Evolutionary conservation across 2,113 vertebrate genomes (phyloP).

Genomic region (Ceyx melanurus): DNA sequence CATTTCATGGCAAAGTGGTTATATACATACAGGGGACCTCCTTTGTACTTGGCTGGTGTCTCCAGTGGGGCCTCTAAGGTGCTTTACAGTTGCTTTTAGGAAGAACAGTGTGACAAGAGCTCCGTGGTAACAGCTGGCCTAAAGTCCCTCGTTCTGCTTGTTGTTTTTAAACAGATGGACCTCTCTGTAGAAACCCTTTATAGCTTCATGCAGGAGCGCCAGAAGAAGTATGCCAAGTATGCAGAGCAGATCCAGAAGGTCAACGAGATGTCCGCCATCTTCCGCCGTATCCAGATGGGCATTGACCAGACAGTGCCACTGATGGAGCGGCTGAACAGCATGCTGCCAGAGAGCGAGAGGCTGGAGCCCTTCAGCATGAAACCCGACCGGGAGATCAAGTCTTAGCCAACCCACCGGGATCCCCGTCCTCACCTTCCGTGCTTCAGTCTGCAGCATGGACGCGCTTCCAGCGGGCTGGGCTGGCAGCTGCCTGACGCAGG

Average conservation of each 20-base stretch:
- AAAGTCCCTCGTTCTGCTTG: background rate
- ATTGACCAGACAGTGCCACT: slow-evolving; percentile 94
- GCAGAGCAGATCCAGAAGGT: slow-evolving; percentile 99
- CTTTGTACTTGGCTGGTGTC: background rate
- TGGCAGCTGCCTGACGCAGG: background rate
- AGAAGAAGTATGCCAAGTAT: slow-evolving; percentile 97
- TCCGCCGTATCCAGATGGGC: slow-evolving; percentile 97
- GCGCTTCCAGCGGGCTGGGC: accelerated
- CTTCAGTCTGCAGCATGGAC: background rate
- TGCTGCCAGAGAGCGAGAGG: slow-evolving; percentile 91
- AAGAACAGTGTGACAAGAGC: background rate
- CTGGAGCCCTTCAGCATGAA: slow-evolving; percentile 96
- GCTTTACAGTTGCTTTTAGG: background rate
- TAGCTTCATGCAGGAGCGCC: slow-evolving; percentile 96
- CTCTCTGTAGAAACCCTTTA: slow-evolving; percentile 92
- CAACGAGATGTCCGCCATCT: slow-evolving; percentile 98
- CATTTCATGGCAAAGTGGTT: background rate
- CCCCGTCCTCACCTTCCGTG: background rate
- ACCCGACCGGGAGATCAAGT: slow-evolving; percentile 78
- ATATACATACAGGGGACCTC: background rate
- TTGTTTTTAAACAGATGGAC: slow-evolving; percentile 85
- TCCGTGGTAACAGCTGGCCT: background rate
- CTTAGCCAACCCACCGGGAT: background rate
- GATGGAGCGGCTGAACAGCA: slow-evolving; percentile 94
- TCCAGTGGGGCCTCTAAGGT: background rate